Evolutionary conservation across 2,113 vertebrate genomes (phyloP).

Genomic region (Oryzias curvinotus): DNA sequence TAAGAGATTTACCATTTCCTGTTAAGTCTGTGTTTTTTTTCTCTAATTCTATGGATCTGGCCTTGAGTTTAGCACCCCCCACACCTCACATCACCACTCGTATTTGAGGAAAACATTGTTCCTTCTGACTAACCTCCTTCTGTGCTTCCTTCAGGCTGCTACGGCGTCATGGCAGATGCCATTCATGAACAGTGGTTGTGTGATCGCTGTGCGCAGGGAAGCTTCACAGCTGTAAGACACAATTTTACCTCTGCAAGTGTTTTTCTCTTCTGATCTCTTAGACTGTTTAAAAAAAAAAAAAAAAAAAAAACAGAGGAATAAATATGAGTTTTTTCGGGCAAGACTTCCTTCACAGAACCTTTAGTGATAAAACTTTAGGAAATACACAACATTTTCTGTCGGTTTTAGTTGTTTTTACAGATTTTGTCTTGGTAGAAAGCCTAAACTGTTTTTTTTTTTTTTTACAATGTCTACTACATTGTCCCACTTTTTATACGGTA

Average conservation of each 20-base stretch:
- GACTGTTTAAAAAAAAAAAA: too few species aligned
- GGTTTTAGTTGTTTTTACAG: too few species aligned
- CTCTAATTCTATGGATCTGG: not conserved
- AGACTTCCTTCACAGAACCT: too few species aligned
- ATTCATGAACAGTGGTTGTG: slow-evolving; percentile 86
- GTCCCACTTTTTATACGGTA: too few species aligned
- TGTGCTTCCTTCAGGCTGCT: slow-evolving; percentile 84
- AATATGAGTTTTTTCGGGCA: too few species aligned
- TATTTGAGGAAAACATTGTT: not conserved
- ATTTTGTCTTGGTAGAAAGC: too few species aligned
- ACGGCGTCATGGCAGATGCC: slow-evolving; percentile 85
- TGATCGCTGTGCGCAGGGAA: slow-evolving; percentile 85
- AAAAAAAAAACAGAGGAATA: too few species aligned
- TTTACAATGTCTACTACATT: too few species aligned
- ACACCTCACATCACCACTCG: not conserved
- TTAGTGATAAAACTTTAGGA: too few species aligned
- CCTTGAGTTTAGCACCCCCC: not conserved
- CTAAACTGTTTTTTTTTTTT: too few species aligned
- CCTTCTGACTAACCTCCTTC: not conserved
- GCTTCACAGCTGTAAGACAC: slow-evolving; percentile 87
- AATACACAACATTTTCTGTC: too few species aligned
- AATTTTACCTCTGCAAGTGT: not conserved
- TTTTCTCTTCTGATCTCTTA: not conserved
- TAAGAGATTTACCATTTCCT: slow-evolving; percentile 12
- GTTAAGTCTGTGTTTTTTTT: slow-evolving; percentile 16